Base-by-base conservation (phyloP, 2,113 vertebrate species). In the Melanostigma gelatinosum region DNA sequence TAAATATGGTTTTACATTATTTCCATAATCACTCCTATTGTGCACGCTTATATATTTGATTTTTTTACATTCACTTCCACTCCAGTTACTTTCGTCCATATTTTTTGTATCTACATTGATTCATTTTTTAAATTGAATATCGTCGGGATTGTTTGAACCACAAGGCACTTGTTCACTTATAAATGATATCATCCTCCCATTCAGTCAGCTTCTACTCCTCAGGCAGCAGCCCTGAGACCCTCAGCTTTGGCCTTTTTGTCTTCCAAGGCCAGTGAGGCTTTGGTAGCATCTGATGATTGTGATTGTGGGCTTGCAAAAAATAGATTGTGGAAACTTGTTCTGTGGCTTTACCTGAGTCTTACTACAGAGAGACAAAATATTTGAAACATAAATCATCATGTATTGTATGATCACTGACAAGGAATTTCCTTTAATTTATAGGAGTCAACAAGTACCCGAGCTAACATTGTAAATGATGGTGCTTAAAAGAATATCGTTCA, bases 251-350 rank as follows among this genome's bases (percentile, higher is more conserved):
- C 46, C 60, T 62, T 27, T 22, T 67, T 79, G 61, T 80, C 50
- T 54, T 48, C 32, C 50, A 72, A 85, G 88, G 81, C 60, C 84
- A 38, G 40, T 18, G 54, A 81, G 22, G 46, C 58, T 67, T 64
- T 42, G 24, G 65, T 32, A 61, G 76, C 84, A 80, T 67, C 72
- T 82, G 80, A 71, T 54, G 27, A 29, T 29, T 29, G 27, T 29
- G 27, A 29, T 29, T 29, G 27, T 29, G 10, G 6, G 15, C 46
- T 67, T n/a, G 44, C 16, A 58, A 32, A 65, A 66, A 79, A 32
- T 42, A 11, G 7, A 32, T 22, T 60, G 34, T 42, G 32, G 18
- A 64, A 16, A 10, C 10, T 48, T 54, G 48, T 52, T 24, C 54
- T 32, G 27, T 16, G 27, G 44, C 67, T 76, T 72, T 24, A 75